These are phyloP conservation scores for Steinernema scapterisci DNA, from an alignment of 2,888 invertebrate species.

Conservation along the genomic window DNA sequence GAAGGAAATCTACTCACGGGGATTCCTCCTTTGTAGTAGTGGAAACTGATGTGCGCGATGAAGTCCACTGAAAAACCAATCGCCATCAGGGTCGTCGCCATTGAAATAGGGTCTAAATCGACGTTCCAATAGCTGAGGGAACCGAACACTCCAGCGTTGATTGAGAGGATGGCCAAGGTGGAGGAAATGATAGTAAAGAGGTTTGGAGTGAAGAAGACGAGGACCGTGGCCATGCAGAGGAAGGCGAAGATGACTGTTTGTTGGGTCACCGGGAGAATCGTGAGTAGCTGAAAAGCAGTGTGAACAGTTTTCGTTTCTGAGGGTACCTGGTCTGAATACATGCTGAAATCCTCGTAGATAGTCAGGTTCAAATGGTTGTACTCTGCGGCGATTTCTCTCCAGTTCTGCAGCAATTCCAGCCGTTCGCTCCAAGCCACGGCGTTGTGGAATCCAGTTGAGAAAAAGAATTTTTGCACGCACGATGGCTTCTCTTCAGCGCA, in stretches of 20 bases:
- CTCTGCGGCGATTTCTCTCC: constrained; percentile 60
- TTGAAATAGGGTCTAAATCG: constrained; percentile 66
- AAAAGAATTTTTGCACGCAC: constrained; percentile 65
- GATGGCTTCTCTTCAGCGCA: constrained; percentile 60
- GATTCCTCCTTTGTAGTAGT: constrained; percentile 66
- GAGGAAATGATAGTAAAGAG: constrained; percentile 62
- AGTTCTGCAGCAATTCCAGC: constrained; percentile 50
- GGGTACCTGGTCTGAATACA: constrained; percentile 64
- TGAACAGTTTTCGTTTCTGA: not conserved
- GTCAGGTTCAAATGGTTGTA: constrained; percentile 64
- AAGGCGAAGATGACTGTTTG: constrained; percentile 65
- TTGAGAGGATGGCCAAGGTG: constrained; percentile 59
- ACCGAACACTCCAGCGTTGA: constrained; percentile 66
- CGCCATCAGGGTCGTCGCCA: constrained; percentile 58
- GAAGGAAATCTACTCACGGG: constrained; percentile 35
- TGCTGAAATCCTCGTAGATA: constrained; percentile 66
- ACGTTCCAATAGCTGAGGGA: constrained; percentile 60
- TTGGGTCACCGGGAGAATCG: constrained; percentile 64
- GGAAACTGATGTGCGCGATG: constrained; percentile 66
- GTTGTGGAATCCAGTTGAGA: constrained; percentile 66
- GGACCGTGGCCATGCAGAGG: constrained; percentile 63
- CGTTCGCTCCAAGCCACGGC: constrained; percentile 62
- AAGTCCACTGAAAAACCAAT: constrained; percentile 67
- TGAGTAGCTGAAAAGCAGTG: constrained; percentile 51
- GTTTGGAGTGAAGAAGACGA: constrained; percentile 65